Evolutionary conservation across 2,888 invertebrate species (phyloP).

Genomic region (Yponomeuta cagnagella): DNA sequence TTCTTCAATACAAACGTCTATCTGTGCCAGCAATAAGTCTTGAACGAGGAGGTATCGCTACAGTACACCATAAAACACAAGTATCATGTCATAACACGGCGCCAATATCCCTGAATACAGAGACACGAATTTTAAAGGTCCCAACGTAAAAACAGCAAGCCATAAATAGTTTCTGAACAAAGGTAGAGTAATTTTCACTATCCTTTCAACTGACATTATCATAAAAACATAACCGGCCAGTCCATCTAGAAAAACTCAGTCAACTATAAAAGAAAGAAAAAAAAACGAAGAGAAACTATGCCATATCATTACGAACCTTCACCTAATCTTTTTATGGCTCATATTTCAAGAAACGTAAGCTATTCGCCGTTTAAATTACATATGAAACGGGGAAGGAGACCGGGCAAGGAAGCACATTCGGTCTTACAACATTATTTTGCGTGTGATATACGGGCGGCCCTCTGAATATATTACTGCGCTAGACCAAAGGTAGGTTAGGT

Average conservation of each 20-base stretch:
- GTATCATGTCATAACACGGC: no score
- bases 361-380: slow-evolving; percentile 13
- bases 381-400: slow-evolving; percentile 12
- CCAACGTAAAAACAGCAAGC: no score
- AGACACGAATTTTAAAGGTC: no score
- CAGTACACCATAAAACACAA: no score
- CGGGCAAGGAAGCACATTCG: background rate
- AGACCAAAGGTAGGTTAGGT: background rate
- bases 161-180: no score
- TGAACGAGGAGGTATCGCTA: no score
- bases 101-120: no score
- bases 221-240: background rate
- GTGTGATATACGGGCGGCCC: slow-evolving; percentile 7
- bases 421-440: slow-evolving; percentile 9
- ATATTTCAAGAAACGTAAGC: slow-evolving; percentile 9
- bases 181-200: background rate
- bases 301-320: background rate
- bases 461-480: slow-evolving; percentile 6
- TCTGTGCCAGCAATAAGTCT: no score
- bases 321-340: slow-evolving; percentile 12
- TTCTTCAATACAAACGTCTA: no score
- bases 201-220: background rate
- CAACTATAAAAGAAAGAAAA: background rate
- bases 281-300: background rate
- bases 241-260: background rate